A percentile compares a stretch with the other conserved stretches of the same genome.
Conservation (phyloP, 2,888 invertebrate species). For the Stenotaenia linearis region DNA sequence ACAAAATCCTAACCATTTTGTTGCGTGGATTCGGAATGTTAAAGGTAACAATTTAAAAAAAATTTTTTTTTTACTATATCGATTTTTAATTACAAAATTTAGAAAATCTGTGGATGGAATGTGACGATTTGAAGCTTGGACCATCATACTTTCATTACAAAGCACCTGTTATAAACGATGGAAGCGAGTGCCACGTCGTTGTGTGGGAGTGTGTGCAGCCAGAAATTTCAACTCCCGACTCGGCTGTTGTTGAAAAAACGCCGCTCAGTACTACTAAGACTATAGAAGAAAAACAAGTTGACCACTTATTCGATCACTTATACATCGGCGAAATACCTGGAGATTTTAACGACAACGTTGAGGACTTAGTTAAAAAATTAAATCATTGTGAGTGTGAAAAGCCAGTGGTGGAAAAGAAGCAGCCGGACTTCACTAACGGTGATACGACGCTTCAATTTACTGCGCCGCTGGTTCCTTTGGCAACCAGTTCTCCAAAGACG, state of each 20-base stretch:
- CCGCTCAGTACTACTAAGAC: neutral
- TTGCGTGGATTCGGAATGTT: neutral
- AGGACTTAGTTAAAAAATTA: neutral
- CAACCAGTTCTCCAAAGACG: neutral
- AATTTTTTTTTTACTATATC: neutral
- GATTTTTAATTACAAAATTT: neutral
- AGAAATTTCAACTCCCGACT: neutral
- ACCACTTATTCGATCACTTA: neutral
- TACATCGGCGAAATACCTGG: neutral
- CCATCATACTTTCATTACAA: neutral
- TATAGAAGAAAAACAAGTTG: neutral
- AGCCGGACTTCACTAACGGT: too few species aligned
- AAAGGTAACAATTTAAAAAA: neutral
- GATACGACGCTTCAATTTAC: too few species aligned
- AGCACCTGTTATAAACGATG: too few species aligned
- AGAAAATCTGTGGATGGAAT: slow-evolving; percentile 20
- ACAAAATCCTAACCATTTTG: slow-evolving; percentile 27
- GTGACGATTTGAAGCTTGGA: neutral
- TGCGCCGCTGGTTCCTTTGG: neutral
- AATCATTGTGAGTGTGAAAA: neutral
- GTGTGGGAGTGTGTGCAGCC: neutral
- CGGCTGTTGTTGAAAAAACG: neutral
- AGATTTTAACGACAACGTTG: neutral
- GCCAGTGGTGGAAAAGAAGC: too few species aligned
- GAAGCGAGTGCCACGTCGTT: neutral